phyloP scores from a whole-genome alignment of 2,113 vertebrate species.

The Syngnathus typhle region DNA sequence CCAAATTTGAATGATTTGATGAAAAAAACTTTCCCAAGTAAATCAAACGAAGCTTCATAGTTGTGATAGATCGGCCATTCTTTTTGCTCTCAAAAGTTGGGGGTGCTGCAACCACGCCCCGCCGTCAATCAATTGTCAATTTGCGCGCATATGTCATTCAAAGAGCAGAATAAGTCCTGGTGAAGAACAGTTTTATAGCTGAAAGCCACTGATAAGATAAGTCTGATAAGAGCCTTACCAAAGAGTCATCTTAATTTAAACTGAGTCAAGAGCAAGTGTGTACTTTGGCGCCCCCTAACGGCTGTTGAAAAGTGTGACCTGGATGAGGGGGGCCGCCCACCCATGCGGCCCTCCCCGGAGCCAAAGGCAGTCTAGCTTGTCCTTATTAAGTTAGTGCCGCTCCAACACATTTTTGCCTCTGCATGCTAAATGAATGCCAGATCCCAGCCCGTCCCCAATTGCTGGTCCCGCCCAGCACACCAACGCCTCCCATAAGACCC shows the following conservation, averaged over 20 bases:
- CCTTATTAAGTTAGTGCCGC: constrained; percentile 40
- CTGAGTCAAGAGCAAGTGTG: constrained; percentile 50
- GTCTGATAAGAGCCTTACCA: constrained; percentile 4
- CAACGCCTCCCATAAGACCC: neutral
- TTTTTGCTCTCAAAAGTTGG: neutral
- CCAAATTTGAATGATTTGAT: neutral
- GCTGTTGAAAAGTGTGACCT: constrained; percentile 23
- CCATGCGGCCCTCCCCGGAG: constrained; percentile 21
- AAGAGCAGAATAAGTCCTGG: too few species aligned
- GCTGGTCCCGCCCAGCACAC: constrained; percentile 9
- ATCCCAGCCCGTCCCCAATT: constrained; percentile 28
- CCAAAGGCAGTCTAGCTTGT: constrained; percentile 30
- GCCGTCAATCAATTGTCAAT: too few species aligned
- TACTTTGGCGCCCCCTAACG: constrained; percentile 67
- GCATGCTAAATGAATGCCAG: constrained; percentile 29
- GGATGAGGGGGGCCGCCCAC: constrained; percentile 35
- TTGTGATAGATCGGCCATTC: neutral
- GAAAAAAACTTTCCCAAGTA: neutral
- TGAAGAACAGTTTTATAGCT: too few species aligned
- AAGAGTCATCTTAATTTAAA: constrained; percentile 37
- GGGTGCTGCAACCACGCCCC: too few species aligned
- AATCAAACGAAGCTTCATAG: neutral
- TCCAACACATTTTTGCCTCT: constrained; percentile 22
- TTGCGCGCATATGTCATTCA: too few species aligned
- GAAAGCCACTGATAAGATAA: too few species aligned